Evolutionary conservation across 1,140 invertebrate genomes (phyloP).

Genomic region (Brevipalpus yothersi): DNA sequence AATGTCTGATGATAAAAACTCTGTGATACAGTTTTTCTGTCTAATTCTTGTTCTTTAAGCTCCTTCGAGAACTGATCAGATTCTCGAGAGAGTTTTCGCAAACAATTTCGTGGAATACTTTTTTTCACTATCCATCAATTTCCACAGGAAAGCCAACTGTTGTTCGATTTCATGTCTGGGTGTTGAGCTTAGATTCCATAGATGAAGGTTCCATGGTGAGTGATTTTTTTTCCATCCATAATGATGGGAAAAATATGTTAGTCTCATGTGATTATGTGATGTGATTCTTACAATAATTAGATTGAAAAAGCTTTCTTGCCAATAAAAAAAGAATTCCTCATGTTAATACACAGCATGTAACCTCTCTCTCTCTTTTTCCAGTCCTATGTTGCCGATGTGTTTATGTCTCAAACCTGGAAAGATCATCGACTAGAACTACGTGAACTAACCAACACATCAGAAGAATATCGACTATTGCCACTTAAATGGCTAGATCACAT

Average conservation of each 20-base stretch:
- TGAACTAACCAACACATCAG: slow-evolving; percentile 9
- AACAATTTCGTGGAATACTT: not conserved
- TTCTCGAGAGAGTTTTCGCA: not conserved
- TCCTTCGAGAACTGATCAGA: not conserved
- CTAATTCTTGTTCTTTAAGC: not conserved
- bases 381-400: slow-evolving; percentile 78
- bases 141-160: slow-evolving; percentile 31
- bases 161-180: slow-evolving; percentile 70
- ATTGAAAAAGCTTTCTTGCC: too few species aligned
- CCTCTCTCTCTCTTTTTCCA: slow-evolving; percentile 17
- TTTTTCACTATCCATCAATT: not conserved
- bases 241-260: too few species aligned
- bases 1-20: not conserved
- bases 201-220: slow-evolving; percentile 71
- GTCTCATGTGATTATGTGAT: too few species aligned
- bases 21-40: not conserved
- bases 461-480: slow-evolving; percentile 11
- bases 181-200: slow-evolving; percentile 73
- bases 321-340: too few species aligned
- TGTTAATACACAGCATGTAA: not conserved
- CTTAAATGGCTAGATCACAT: slow-evolving; percentile 12
- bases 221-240: too few species aligned
- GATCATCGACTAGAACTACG: slow-evolving; percentile 29
- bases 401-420: slow-evolving; percentile 68
- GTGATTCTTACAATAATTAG: too few species aligned